Percentiles rank a stretch among this genome's conserved stretches.
These are phyloP conservation scores for Drosophila lacteicornis DNA, from an alignment of 1,140 invertebrate species.

Conservation along the genomic window DNA sequence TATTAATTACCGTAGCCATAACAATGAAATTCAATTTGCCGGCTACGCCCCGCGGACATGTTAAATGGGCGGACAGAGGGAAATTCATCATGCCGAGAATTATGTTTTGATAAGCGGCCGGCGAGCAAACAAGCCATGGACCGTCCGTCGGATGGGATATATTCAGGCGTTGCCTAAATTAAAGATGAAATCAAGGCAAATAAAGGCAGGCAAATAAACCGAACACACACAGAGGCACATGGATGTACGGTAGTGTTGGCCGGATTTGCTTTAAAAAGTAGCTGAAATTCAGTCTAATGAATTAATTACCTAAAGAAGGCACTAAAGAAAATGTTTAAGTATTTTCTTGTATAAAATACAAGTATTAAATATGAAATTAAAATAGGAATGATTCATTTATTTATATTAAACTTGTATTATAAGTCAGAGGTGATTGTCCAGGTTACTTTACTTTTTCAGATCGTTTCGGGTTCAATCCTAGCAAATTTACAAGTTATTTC, in stretches of 20 bases:
- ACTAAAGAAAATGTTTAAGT: too few species aligned
- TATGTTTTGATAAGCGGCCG: slow-evolving; percentile 64
- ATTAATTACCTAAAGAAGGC: too few species aligned
- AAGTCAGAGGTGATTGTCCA: too few species aligned
- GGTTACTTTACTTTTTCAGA: too few species aligned
- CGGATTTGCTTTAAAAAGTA: too few species aligned
- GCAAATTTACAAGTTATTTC: neutral
- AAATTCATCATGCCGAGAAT: slow-evolving; percentile 62
- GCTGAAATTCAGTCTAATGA: too few species aligned
- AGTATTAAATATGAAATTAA: too few species aligned
- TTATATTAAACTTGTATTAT: too few species aligned
- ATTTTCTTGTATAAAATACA: too few species aligned
- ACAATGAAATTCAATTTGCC: slow-evolving; percentile 68
- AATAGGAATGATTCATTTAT: too few species aligned
- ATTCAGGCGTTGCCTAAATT: slow-evolving; percentile 52
- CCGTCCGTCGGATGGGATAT: slow-evolving; percentile 9
- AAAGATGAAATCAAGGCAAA: slow-evolving; percentile 75
- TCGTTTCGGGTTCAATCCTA: too few species aligned
- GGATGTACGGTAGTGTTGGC: neutral
- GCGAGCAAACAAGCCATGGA: slow-evolving; percentile 36
- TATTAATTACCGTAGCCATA: slow-evolving; percentile 60
- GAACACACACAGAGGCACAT: slow-evolving; percentile 3
- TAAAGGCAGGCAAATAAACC: slow-evolving; percentile 52
- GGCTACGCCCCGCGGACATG: slow-evolving; percentile 35
- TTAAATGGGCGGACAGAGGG: slow-evolving; percentile 46